Percentiles rank a stretch among this genome's conserved stretches.
phyloP scores from a whole-genome alignment of 2,888 invertebrate species.

The Patella depressa region DNA sequence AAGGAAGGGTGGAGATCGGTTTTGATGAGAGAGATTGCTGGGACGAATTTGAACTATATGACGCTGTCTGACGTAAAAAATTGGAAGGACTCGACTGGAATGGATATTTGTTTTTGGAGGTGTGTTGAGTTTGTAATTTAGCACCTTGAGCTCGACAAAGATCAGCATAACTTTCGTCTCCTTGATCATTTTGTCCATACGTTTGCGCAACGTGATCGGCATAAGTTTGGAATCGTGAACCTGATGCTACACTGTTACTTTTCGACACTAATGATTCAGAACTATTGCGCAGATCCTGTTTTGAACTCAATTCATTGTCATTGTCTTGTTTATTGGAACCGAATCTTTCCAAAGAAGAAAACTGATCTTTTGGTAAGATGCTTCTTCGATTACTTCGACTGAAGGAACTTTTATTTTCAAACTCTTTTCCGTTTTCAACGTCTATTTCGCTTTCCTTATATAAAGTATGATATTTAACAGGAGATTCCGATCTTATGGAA shows the following conservation, averaged over 20 bases:
- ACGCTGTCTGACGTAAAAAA: slow-evolving; percentile 1
- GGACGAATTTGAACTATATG: slow-evolving; percentile 4
- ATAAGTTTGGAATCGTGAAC: not conserved
- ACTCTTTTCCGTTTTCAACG: not conserved
- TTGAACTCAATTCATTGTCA: not conserved
- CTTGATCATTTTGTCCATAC: not conserved
- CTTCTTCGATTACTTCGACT: not conserved
- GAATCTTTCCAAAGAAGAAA: not conserved
- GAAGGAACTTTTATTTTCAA: not conserved
- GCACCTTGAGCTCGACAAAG: slow-evolving; percentile 8
- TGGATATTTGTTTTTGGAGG: not conserved
- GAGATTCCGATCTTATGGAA: not conserved
- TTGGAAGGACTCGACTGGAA: not conserved
- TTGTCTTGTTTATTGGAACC: not conserved
- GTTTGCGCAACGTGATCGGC: not conserved
- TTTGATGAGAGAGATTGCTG: not conserved
- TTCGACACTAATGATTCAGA: not conserved
- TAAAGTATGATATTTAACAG: not conserved
- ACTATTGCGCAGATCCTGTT: not conserved
- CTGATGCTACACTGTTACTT: slow-evolving; percentile 1
- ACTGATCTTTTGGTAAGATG: slow-evolving; percentile 3
- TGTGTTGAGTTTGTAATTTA: not conserved
- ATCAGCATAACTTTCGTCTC: not conserved
- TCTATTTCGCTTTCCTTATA: not conserved
- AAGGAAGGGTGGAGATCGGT: not conserved